Conservation (phyloP, 2,888 invertebrate genomes). For the Resseliella maxima region DNA sequence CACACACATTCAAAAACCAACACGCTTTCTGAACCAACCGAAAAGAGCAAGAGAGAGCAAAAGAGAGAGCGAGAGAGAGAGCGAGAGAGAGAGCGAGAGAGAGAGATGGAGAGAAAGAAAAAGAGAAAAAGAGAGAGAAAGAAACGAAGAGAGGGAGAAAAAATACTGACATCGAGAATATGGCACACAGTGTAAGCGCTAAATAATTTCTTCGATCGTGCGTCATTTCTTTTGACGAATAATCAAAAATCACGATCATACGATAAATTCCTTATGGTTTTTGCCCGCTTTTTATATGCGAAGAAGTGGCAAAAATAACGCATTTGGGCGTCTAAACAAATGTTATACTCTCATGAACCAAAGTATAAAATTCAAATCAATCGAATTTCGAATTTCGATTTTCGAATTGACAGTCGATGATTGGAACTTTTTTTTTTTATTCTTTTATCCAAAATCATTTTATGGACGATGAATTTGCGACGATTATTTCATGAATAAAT, state of each 20-base stretch:
- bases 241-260: conserved; percentile 16
- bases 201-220: conserved; percentile 32
- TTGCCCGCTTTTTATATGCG: background rate
- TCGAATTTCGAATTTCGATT: too few relatives aligned
- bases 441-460: too few relatives aligned
- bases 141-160: background rate
- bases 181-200: background rate
- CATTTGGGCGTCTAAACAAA: background rate
- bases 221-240: conserved; percentile 50
- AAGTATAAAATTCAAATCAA: too few relatives aligned
- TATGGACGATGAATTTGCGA: too few relatives aligned
- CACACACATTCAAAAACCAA: background rate
- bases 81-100: background rate
- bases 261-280: conserved; percentile 4
- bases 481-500: too few relatives aligned
- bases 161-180: background rate
- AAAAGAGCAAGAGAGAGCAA: background rate
- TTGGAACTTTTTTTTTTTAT: too few relatives aligned
- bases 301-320: background rate
- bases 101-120: background rate
- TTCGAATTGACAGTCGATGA: too few relatives aligned
- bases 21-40: conserved; percentile 26
- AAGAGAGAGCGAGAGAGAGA: background rate
- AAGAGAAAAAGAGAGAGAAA: background rate
- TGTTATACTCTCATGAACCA: background rate